Base-by-base conservation (phyloP, 2,113 vertebrate genomes). In the Notiomystis cincta region DNA sequence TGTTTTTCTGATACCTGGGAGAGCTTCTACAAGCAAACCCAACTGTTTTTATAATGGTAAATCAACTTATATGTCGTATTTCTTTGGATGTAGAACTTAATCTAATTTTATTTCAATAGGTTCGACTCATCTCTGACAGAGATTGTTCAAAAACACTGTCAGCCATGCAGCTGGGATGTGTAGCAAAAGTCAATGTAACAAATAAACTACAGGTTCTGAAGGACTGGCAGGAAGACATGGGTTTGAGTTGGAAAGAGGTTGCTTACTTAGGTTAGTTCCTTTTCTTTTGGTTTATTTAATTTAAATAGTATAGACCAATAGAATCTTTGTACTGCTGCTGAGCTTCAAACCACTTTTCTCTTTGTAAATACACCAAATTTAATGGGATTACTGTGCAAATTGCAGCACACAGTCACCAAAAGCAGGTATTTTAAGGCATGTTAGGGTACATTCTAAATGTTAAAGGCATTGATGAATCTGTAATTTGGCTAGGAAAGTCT, bases 181-280 rank as follows among this genome's bases (percentile, higher is more conserved):
- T 91, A 60, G 95, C 98, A 25, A 60, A 97, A 76, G 62, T 95
- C 62, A 95, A 78, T 7, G 96, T 97, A 24, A 82, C 94, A 6
- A 95, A 98, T 85, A 98, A 98, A 31, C 95, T 98, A 27, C 50
- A 95, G 0, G 70, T 98, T 7, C 78, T 99, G 60, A 90, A 98
- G 28, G 58, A 84, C 7, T 95, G 98, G 87, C 93, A 98, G 84
- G 90, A 98, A 75, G 30, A 98, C 70, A 98, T 95, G 93, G 70
- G 90, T 7, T 95, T 99, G 70, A 94, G 83, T 58, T 99, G 99
- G 99, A 99, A 98, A 42, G 98, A 99, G 66, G 98, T 99, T 17
- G 99, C 99, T 2, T 99, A 98, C 69, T 97, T 99, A 91, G 99
- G 99, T 99, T 54, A 96, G 97, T 97, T 87, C 30, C 19, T 54